Evolutionary conservation across 2,888 invertebrate genomes (phyloP).

Genomic region (Lacanobia oleracea): DNA sequence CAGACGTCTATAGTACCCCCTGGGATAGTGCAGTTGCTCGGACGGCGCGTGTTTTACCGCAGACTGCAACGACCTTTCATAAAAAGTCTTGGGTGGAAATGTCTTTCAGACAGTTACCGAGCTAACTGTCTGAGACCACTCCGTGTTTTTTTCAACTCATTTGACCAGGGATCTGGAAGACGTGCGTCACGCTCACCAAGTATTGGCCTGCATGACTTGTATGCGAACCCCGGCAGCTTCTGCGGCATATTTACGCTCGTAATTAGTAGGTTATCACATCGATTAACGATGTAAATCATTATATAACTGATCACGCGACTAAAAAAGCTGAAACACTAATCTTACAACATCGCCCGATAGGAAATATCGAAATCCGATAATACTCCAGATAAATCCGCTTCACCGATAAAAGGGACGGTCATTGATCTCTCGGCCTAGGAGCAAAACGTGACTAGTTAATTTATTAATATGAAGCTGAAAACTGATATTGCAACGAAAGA

Average conservation of each 20-base stretch:
- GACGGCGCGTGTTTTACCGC: background rate
- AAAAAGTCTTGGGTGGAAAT: background rate
- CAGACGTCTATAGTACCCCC: conserved; percentile 4
- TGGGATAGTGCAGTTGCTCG: background rate
- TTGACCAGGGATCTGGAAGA: no score
- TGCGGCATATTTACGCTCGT: background rate
- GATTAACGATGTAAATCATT: conserved; percentile 22
- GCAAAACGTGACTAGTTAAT: conserved; percentile 67
- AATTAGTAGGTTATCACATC: conserved; percentile 5
- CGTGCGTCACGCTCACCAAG: no score
- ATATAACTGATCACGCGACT: conserved; percentile 40
- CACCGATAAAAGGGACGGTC: conserved; percentile 82
- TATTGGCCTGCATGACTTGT: no score
- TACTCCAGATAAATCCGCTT: conserved; percentile 70
- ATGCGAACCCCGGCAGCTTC: no score
- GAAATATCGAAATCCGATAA: conserved; percentile 68
- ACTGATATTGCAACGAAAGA: conserved; percentile 59
- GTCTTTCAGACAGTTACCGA: no score
- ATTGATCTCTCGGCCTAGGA: conserved; percentile 79
- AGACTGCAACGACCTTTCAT: background rate
- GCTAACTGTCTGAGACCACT: no score
- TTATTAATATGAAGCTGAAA: conserved; percentile 63
- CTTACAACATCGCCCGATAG: conserved; percentile 63
- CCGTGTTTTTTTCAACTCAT: no score
- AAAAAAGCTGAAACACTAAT: conserved; percentile 48